Conservation (phyloP, 1,140 invertebrate genomes). For the Cyclargus thomasi region DNA sequence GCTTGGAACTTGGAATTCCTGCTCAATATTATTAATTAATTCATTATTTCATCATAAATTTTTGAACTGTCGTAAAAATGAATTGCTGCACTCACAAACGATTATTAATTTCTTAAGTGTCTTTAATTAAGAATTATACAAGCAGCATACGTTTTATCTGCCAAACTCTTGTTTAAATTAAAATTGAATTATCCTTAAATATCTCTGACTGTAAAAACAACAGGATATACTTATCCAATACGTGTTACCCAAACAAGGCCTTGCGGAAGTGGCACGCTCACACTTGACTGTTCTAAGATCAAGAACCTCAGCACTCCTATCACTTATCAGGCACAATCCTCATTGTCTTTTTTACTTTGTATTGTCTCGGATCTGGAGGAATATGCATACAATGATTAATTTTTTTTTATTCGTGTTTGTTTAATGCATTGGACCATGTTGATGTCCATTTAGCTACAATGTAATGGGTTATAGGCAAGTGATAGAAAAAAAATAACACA, state of each 20-base stretch:
- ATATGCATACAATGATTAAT: constrained; percentile 13
- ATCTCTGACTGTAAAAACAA: neutral
- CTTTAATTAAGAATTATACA: too few relatives aligned
- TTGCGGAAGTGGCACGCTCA: neutral
- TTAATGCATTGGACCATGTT: neutral
- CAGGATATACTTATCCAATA: neutral
- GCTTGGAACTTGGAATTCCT: too few relatives aligned
- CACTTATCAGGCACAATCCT: neutral
- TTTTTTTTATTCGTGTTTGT: neutral
- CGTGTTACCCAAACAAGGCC: neutral
- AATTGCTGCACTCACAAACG: too few relatives aligned
- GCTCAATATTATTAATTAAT: too few relatives aligned
- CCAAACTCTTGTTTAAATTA: too few relatives aligned
- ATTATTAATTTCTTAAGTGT: too few relatives aligned
- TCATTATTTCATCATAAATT: too few relatives aligned
- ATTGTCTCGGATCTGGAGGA: neutral
- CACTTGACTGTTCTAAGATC: neutral
- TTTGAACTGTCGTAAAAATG: too few relatives aligned
- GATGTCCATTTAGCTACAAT: neutral
- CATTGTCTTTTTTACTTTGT: neutral
- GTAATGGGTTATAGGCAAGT: too few relatives aligned
- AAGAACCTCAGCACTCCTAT: neutral
- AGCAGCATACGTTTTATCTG: too few relatives aligned
- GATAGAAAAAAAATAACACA: too few relatives aligned
- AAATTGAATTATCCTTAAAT: too few relatives aligned